Evolutionary conservation across 1,140 invertebrate genomes (phyloP).

Genomic region (Rhyacophila brunnea): DNA sequence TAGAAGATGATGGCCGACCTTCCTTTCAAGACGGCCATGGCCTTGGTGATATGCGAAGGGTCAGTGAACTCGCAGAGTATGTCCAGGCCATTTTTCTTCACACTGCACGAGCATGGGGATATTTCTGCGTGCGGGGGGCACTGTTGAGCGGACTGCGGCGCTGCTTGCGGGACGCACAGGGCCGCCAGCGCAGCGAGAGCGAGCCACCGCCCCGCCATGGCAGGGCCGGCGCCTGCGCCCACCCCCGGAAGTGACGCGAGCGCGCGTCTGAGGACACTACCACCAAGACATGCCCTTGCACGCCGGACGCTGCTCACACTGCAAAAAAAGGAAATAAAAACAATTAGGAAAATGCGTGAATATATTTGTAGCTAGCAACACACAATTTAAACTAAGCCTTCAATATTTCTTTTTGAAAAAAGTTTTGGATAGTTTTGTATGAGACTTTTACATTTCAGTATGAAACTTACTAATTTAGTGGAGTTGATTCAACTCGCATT

Average conservation of each 20-base stretch:
- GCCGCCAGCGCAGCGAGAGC: slow-evolving; percentile 41
- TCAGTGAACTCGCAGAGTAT: slow-evolving; percentile 83
- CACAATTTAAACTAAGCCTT: too few relatives aligned
- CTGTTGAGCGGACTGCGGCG: slow-evolving; percentile 57
- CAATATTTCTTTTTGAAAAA: too few relatives aligned
- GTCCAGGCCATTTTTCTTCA: slow-evolving; percentile 84
- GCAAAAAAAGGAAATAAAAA: neutral
- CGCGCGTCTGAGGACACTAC: neutral
- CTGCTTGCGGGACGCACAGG: slow-evolving; percentile 38
- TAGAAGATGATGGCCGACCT: slow-evolving; percentile 79
- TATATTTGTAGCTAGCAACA: too few relatives aligned
- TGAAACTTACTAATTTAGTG: too few relatives aligned
- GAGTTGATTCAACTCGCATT: too few relatives aligned
- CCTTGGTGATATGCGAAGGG: slow-evolving; percentile 62
- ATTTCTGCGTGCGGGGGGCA: slow-evolving; percentile 72
- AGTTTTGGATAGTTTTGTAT: too few relatives aligned
- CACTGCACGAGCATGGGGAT: slow-evolving; percentile 73
- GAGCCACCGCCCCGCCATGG: slow-evolving; percentile 10
- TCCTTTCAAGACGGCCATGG: slow-evolving; percentile 74
- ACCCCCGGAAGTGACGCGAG: neutral
- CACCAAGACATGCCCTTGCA: neutral
- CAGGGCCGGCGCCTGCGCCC: slow-evolving; percentile 4
- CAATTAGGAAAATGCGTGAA: too few relatives aligned
- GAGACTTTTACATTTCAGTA: too few relatives aligned
- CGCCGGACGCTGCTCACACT: neutral